Conservation (phyloP, 2,888 invertebrate genomes). For the Bellardia bayeri region DNA sequence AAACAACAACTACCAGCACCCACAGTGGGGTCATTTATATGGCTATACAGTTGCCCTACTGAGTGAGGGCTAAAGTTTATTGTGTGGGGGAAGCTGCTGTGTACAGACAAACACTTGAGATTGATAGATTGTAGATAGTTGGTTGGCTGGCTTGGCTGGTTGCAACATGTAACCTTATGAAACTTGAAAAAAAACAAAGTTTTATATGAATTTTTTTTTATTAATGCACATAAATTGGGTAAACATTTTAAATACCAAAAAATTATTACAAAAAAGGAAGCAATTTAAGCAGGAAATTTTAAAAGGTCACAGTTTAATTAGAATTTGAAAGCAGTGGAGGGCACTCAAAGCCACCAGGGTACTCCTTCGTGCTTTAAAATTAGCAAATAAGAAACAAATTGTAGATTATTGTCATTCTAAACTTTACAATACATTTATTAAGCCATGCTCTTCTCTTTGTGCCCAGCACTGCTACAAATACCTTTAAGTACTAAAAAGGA, state of each 20-base stretch:
- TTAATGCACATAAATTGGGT: conserved; percentile 16
- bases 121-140: conserved; percentile 65
- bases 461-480: too few species aligned
- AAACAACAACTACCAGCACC: conserved; percentile 36
- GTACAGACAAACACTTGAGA: conserved; percentile 63
- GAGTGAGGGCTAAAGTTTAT: background rate
- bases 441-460: too few species aligned
- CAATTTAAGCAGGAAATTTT: too few species aligned
- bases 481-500: too few species aligned
- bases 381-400: too few species aligned
- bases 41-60: too few species aligned
- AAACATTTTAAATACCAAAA: background rate
- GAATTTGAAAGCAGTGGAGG: too few species aligned
- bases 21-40: conserved; percentile 42
- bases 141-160: conserved; percentile 34
- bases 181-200: conserved; percentile 2
- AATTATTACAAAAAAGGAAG: background rate
- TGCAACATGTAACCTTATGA: conserved; percentile 25
- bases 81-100: conserved; percentile 41
- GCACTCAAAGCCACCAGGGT: too few species aligned
- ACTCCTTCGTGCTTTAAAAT: too few species aligned
- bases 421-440: too few species aligned
- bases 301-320: too few species aligned
- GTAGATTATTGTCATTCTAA: too few species aligned
- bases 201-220: background rate